Evolutionary conservation across 2,888 invertebrate genomes (phyloP), one percentile per base, ranked within the genome.

Genomic region (Aphidoletes aphidimyza): DNA sequence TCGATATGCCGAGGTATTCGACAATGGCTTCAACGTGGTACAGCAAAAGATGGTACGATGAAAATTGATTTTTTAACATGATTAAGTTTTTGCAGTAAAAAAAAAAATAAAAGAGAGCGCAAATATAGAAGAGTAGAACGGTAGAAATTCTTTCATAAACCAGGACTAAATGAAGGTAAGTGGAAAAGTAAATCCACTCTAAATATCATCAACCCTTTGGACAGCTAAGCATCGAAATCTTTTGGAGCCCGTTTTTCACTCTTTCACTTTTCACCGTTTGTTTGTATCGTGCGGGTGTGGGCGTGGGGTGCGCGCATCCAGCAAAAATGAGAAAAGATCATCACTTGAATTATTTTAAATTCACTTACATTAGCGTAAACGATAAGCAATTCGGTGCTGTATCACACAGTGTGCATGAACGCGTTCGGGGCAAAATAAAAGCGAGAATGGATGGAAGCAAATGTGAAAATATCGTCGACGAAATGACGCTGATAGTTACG

Each of bases 291-390:
- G 22, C 54, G 8, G 69, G 69, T 30, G 54, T 5, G n/a, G 47
- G 47, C 47, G 9, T 47, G 9, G 47, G 14, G 9, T 2, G 22
- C 22, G n/a, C 54, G 6, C n/a, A 22, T 22, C 22, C 5, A 6
- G 22, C 54, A 69, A 69, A 69, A 69, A 69, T 69, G 69, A 30
- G 69, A 69, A 22, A 54, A 69, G 69, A 69, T 69, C 69, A 69
- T 69, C 69, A 69, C 69, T 69, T 69, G 69, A 69, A 69, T 69
- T 30, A 69, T 69, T 30, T 69, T 69, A 69, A 69, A 69, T 69
- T 69, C 69, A 69, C 69, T 69, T 69, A 69, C 69, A 69, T 69
- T 69, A 69, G 69, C 69, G 69, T 69, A 69, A 69, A 30, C 69
- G 69, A 69, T 69, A 69, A 69, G 69, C 69, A 69, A 69, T 69